A percentile compares a stretch with the other conserved stretches of the same genome.
Conservation (phyloP, 2,113 vertebrate species). For the Phyllostomus hastatus region DNA sequence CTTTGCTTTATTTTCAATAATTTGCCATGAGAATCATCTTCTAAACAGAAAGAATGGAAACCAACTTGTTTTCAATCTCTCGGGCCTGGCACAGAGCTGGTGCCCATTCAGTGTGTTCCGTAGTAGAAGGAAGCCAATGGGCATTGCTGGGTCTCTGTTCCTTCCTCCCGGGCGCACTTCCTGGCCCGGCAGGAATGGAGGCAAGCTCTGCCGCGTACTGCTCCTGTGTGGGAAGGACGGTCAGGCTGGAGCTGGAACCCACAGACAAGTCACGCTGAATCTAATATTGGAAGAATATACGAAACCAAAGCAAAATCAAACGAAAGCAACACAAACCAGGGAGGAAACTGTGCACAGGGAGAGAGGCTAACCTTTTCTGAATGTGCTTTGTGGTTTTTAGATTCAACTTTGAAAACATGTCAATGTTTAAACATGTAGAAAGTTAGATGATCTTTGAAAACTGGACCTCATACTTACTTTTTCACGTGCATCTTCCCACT, state of each 20-base stretch:
- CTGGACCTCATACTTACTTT: neutral
- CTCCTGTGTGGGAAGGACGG: neutral
- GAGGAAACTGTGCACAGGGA: neutral
- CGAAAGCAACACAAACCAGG: neutral
- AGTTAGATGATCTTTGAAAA: neutral
- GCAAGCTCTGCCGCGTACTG: neutral
- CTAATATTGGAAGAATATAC: neutral
- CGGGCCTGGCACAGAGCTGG: neutral
- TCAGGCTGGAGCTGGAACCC: neutral
- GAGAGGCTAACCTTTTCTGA: neutral
- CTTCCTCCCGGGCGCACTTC: neutral
- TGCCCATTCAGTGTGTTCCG: neutral
- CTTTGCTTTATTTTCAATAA: neutral
- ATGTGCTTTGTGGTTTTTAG: neutral
- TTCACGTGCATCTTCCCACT: neutral
- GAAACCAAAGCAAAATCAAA: neutral
- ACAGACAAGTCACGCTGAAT: neutral
- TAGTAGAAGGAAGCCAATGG: neutral
- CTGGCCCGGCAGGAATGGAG: neutral
- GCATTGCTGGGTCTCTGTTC: neutral
- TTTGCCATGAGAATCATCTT: neutral
- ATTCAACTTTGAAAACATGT: neutral
- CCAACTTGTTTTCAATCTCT: neutral
- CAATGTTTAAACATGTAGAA: neutral
- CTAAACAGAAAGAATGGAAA: neutral